Evolutionary conservation across 2,888 invertebrate species (phyloP).

Genomic region (Carterocephalus palaemon): DNA sequence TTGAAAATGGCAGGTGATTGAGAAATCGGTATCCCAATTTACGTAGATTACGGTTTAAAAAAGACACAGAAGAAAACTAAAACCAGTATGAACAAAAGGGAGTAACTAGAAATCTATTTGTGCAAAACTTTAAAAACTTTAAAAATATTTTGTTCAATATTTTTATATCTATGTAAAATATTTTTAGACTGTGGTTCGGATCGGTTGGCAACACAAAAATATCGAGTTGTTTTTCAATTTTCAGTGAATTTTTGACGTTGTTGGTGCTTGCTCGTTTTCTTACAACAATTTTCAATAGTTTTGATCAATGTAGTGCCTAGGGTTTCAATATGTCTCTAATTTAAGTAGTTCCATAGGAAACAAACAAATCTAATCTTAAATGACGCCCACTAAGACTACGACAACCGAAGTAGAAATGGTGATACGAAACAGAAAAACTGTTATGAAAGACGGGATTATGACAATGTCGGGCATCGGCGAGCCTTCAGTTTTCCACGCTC

Average conservation of each 20-base stretch:
- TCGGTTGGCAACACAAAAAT: conserved; percentile 48
- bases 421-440: conserved; percentile 90
- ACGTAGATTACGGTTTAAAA: too few species aligned
- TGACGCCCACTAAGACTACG: conserved; percentile 87
- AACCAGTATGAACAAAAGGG: too few species aligned
- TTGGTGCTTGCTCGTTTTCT: conserved; percentile 59
- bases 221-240: conserved; percentile 73
- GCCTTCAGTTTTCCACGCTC: conserved; percentile 98
- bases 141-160: too few species aligned
- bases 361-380: conserved; percentile 63
- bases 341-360: conserved; percentile 64
- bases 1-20: too few species aligned
- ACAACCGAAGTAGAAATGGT: conserved; percentile 93
- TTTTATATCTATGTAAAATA: too few species aligned
- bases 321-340: conserved; percentile 66
- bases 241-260: conserved; percentile 74
- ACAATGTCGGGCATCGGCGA: conserved; percentile 93
- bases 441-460: conserved; percentile 92
- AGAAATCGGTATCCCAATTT: too few species aligned
- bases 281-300: conserved; percentile 27
- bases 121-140: too few species aligned
- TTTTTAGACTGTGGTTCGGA: not conserved
- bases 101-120: too few species aligned
- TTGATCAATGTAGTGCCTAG: conserved; percentile 69
- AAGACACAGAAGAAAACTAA: too few species aligned